Evolutionary conservation across 2,888 invertebrate genomes (phyloP), one percentile per base, ranked within the genome.

Genomic region (Xylota segnis): DNA sequence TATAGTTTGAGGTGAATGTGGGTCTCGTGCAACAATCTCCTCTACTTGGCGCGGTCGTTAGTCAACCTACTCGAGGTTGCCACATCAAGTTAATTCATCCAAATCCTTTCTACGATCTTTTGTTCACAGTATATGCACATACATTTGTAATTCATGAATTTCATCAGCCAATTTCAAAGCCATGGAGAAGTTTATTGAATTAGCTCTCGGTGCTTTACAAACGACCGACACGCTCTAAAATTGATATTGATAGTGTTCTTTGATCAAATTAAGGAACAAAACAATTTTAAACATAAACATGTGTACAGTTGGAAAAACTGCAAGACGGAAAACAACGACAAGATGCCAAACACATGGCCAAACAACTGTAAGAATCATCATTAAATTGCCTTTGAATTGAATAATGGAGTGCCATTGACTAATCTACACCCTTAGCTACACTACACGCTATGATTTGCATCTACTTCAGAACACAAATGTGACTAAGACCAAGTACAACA

Each of bases 381-480:
- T 45, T 50, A 76, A 76, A 76, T 66, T 76, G 50, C 50, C 40
- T 52, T 52, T 68, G 59, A 76, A 76, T 76, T 76, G 76, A 76
- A 76, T 76, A 76, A 76, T 76, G 58, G 76, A 68, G 59, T 45
- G 58, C 45, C 40, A 59, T 61, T 72, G 65, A 66, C 50, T 65
- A 65, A 65, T 65, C 50, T 34, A 34, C 50, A 65, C 65, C 47
- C 47, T 50, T 34, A 50, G 50, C 50, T 37, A 37, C 65, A 52
- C 14, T 0, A 14, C 43, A 5, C 4, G 9, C 43, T n/a, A 43
- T 40, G 61, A 61, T 61, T 61, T 43, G 27, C 61, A 61, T 40
- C 61, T 27, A 61, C 23, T 23, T 23, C n/a, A 23, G 27, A 27
- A 14, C 9, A 27, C 37, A 61, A 43, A 23, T 16, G 18, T 40